Conservation (phyloP, 2,888 invertebrate genomes). For the Ichneumon xanthorius region DNA sequence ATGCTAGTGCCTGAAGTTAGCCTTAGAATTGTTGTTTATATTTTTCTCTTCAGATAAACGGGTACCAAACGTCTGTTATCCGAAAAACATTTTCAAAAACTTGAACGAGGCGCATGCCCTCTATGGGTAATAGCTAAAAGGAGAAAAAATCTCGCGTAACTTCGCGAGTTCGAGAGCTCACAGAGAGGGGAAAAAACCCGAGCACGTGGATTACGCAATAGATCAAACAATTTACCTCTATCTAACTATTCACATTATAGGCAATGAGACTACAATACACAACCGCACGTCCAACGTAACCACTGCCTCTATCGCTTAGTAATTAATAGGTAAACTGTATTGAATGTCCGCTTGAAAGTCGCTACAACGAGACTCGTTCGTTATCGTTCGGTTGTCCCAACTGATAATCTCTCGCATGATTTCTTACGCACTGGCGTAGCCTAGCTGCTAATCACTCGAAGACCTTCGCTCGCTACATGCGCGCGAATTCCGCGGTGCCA, state of each 20-base stretch:
- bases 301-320: neutral
- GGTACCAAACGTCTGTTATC: neutral
- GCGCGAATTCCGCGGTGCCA: neutral
- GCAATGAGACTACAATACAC: neutral
- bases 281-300: neutral
- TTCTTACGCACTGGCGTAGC: neutral
- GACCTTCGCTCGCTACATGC: neutral
- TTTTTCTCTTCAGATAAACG: too few relatives aligned
- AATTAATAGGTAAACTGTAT: neutral
- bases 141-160: neutral
- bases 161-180: neutral
- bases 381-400: neutral
- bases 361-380: neutral
- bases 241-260: neutral
- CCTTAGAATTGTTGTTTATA: too few relatives aligned
- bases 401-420: neutral
- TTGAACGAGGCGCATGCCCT: neutral
- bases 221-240: neutral
- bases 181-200: neutral
- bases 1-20: too few relatives aligned
- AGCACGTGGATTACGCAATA: neutral
- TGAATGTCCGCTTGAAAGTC: neutral
- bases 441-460: neutral
- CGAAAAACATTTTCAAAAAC: neutral
- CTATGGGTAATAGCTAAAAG: neutral